Evolutionary conservation across 2,888 invertebrate genomes (phyloP).

Genomic region (Drosophila paramelanica): DNA sequence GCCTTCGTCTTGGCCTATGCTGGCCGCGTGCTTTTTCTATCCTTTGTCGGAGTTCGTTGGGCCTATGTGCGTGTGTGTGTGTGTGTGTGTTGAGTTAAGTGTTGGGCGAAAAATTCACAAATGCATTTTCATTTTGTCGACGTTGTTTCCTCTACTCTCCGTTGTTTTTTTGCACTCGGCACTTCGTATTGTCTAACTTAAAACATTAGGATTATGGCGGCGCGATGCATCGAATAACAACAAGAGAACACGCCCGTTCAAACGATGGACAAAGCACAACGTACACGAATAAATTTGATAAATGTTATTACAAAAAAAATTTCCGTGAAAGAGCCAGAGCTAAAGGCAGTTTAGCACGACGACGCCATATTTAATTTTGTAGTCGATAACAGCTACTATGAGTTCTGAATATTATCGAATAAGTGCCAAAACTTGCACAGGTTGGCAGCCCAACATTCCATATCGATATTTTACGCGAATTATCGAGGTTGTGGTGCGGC

Average conservation of each 20-base stretch:
- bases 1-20: constrained; percentile 41
- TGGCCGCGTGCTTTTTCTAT: constrained; percentile 50
- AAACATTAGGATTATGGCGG: constrained; percentile 50
- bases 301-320: constrained; percentile 71
- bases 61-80: constrained; percentile 35
- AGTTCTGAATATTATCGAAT: constrained; percentile 50
- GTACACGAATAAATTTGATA: constrained; percentile 66
- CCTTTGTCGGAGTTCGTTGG: constrained; percentile 53
- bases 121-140: constrained; percentile 74
- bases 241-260: constrained; percentile 38
- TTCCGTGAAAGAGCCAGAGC: constrained; percentile 63
- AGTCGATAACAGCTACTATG: constrained; percentile 48
- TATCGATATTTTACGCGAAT: constrained; percentile 38
- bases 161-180: constrained; percentile 70
- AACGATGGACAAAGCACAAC: constrained; percentile 54
- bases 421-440: constrained; percentile 2
- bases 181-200: constrained; percentile 54
- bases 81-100: constrained; percentile 53
- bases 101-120: constrained; percentile 69
- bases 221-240: constrained; percentile 32
- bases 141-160: constrained; percentile 58
- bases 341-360: constrained; percentile 67
- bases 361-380: constrained; percentile 82
- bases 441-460: constrained; percentile 32
- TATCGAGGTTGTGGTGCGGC: constrained; percentile 30